A percentile compares a stretch with the other conserved stretches of the same genome.
Evolutionary conservation across 2,113 vertebrate species (phyloP).

Genomic region (Solea solea): DNA sequence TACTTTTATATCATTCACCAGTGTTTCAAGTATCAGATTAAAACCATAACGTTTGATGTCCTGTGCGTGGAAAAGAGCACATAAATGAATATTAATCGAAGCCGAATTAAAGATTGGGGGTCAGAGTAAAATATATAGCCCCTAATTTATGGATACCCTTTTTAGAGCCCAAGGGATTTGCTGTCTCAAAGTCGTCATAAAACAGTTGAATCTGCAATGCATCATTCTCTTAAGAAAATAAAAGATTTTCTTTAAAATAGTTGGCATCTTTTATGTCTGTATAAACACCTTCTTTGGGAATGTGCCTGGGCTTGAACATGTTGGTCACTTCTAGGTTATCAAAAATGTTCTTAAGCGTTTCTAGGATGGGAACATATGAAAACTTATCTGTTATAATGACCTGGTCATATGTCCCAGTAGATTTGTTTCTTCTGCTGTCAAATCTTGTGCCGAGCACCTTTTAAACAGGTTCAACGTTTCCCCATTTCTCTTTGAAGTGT

Average conservation of each 20-base stretch:
- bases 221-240: too few species aligned
- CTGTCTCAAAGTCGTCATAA: too few species aligned
- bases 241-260: background rate
- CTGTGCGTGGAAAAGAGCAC: background rate
- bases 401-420: constrained; percentile 22
- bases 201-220: too few species aligned
- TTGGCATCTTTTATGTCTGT: constrained; percentile 4
- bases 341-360: constrained; percentile 14
- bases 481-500: too few species aligned
- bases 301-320: background rate
- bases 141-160: background rate
- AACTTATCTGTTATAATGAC: constrained; percentile 12
- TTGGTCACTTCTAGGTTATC: background rate
- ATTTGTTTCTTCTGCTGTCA: constrained; percentile 25
- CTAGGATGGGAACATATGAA: constrained; percentile 20
- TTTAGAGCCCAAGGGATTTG: too few species aligned
- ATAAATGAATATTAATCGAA: background rate
- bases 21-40: constrained; percentile 38
- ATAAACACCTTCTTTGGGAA: background rate
- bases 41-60: constrained; percentile 4
- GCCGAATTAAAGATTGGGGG: constrained; percentile 13
- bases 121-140: constrained; percentile 22
- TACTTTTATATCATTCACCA: constrained; percentile 17
- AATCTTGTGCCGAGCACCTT: constrained; percentile 21
- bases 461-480: background rate